Evolutionary conservation across 2,797 vertebrate genomes (phyloP).

Genomic region (Fundulus diaphanus): DNA sequence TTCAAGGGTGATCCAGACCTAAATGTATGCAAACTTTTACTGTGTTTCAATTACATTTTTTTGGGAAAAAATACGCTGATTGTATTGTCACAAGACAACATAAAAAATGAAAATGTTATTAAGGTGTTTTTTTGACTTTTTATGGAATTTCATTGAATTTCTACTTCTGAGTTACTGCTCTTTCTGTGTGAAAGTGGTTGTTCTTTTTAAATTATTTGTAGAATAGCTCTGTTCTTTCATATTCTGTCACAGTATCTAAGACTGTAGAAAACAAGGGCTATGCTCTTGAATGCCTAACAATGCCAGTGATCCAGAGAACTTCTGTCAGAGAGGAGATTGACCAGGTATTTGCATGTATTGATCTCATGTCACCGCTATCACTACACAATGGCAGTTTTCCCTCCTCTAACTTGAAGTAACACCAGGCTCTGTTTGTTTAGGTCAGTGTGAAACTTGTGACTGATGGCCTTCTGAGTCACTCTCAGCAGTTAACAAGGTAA

Average conservation of each 20-base stretch:
- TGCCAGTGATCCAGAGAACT: neutral
- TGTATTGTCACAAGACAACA: neutral
- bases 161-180: neutral
- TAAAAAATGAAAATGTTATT: neutral
- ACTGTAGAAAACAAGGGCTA: neutral
- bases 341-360: slow-evolving; percentile 3
- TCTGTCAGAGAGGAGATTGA: neutral
- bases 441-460: slow-evolving; percentile 47
- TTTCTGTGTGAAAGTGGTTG: neutral
- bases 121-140: neutral
- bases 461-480: slow-evolving; percentile 49
- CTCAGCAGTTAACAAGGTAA: slow-evolving; percentile 1
- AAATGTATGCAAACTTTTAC: neutral
- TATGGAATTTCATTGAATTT: neutral
- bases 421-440: slow-evolving; percentile 55
- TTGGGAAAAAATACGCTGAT: neutral
- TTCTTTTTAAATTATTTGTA: neutral
- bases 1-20: neutral
- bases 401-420: slow-evolving; percentile 31
- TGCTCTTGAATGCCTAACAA: neutral
- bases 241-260: neutral
- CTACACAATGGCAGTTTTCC: slow-evolving; percentile 29
- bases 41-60: neutral
- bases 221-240: neutral
- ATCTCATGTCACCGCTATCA: slow-evolving; percentile 4